Evolutionary conservation across 2,797 vertebrate genomes (phyloP), one percentile per base, ranked within the genome.

Genomic region (Myripristis murdjan): DNA sequence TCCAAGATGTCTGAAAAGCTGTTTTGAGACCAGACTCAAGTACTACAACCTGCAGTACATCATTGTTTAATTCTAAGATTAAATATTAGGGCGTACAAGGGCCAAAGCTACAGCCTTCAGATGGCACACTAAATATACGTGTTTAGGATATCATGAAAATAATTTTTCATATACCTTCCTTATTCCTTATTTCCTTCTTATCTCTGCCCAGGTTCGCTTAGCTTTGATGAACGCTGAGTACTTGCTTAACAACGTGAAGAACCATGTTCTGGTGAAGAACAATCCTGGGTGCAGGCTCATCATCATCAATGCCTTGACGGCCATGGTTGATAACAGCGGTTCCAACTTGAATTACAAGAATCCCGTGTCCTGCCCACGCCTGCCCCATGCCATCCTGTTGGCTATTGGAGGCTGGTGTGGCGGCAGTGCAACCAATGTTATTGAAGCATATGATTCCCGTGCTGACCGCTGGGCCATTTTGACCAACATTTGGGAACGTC

Each of bases 401-500:
- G 94, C 95, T 5, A 93, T 95, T 0, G 94, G 95, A 5, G 95
- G 95, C 62, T 94, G 93, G 93, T 93, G 93, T 0, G 60, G 48
- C 4, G 86, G 80, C 2, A 82, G 66, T 55, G 89, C 93, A 0
- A 95, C 83, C 43, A 95, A 92, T 4, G 81, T 76, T 68, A 90
- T 95, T 0, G 94, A 96, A 78, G 92, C 91, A 0, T 96, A 96
- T 0, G 95, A 96, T 0, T 22, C 65, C n/a, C 89, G 86, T 0
- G 93, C 94, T 0, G 91, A 96, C 76, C 73, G 84, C 61, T 97
- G 96, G 96, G 72, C 94, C 31, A 94, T 91, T 0, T 82, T 96
- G 37, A 93, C 93, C 0, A 81, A 74, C 16, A 73, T 92, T 28
- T 81, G 91, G 2, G 91, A 93, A 67, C 89, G 75, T 39, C 89